These are phyloP conservation scores for Acanthaster planci DNA, from an alignment of 35 echinoderm and acorn worm species.

Conservation along the genomic window DNA sequence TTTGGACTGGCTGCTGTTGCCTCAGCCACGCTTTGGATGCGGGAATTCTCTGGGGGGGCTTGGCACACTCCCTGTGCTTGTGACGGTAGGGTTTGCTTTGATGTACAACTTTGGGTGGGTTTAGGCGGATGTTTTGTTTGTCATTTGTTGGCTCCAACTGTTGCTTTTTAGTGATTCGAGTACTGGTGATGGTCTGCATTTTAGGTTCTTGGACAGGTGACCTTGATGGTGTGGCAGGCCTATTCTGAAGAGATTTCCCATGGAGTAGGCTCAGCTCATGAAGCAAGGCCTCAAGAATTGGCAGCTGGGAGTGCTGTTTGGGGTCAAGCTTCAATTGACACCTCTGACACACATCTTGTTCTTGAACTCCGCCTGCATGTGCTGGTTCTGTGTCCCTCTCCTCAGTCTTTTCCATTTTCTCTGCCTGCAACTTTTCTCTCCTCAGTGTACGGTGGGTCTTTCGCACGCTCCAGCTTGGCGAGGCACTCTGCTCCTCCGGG, in stretches of 20 bases:
- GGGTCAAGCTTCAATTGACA: neutral
- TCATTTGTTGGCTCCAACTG: neutral
- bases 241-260: slow-evolving; percentile 25
- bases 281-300: slow-evolving; percentile 68
- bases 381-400: neutral
- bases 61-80: slow-evolving; percentile 67
- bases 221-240: neutral
- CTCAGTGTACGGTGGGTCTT: slow-evolving; percentile 9
- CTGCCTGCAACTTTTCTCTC: neutral
- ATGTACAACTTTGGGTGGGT: slow-evolving; percentile 14
- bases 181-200: neutral
- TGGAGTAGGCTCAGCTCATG: slow-evolving; percentile 72
- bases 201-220: slow-evolving; percentile 6
- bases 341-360: neutral
- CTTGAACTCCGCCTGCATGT: neutral
- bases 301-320: slow-evolving; percentile 36
- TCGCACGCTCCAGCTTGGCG: slow-evolving; percentile 17
- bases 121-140: neutral
- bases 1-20: slow-evolving; percentile 53
- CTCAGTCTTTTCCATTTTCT: neutral
- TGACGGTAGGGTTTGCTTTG: slow-evolving; percentile 25
- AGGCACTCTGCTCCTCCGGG: neutral
- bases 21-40: slow-evolving; percentile 68
- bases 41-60: slow-evolving; percentile 55
- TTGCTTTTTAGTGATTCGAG: neutral